Conservation (phyloP, 1,140 invertebrate genomes). For the Drosophila orena region DNA sequence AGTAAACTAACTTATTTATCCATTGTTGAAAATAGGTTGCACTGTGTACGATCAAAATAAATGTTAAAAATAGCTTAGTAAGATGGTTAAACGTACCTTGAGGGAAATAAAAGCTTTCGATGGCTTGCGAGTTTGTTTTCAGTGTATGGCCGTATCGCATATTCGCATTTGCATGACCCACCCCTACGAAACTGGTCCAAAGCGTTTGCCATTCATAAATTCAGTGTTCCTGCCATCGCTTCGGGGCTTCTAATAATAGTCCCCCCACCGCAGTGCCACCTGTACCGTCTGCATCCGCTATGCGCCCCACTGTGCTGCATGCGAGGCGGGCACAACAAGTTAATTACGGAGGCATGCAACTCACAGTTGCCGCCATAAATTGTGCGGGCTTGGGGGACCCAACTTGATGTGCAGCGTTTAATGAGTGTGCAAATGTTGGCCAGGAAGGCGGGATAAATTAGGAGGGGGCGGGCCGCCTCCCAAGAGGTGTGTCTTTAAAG, state of each 20-base stretch:
- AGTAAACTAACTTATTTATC: not conserved
- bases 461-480: not conserved
- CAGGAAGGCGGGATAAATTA: constrained; percentile 11
- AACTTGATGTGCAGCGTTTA: constrained; percentile 52
- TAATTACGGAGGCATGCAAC: constrained; percentile 73
- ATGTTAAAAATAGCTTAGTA: not conserved
- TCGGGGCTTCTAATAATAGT: constrained; percentile 53
- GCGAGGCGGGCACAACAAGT: constrained; percentile 68
- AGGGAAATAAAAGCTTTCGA: too few species aligned
- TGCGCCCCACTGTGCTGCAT: constrained; percentile 9
- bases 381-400: constrained; percentile 55
- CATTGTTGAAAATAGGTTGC: not conserved
- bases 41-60: too few species aligned
- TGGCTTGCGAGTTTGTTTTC: not conserved
- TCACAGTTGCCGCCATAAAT: constrained; percentile 62
- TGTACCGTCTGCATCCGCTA: constrained; percentile 22
- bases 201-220: constrained; percentile 59
- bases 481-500: constrained; percentile 44
- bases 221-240: constrained; percentile 33
- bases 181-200: constrained; percentile 2
- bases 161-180: constrained; percentile 29
- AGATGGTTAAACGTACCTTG: too few species aligned
- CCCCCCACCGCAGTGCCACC: constrained; percentile 36
- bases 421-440: constrained; percentile 73
- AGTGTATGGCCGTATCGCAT: not conserved